Conservation (phyloP, 2,888 invertebrate species). For the Cecidostiba fungosa region DNA sequence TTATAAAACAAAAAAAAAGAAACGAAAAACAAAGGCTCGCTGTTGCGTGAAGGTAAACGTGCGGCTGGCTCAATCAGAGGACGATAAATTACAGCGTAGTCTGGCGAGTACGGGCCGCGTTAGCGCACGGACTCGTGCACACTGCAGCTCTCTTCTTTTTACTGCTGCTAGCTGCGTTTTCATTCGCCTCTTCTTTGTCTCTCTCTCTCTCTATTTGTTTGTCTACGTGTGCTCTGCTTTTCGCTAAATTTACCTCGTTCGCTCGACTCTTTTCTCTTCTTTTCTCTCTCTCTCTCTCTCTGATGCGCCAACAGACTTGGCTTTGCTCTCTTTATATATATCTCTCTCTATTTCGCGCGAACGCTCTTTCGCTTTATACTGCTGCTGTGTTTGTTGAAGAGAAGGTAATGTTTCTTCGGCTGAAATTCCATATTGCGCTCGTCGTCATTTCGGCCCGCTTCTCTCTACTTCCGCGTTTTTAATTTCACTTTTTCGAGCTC, state of each 20-base stretch:
- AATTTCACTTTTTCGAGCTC: background rate
- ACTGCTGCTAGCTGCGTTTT: constrained; percentile 11
- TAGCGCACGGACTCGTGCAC: constrained; percentile 18
- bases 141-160: background rate
- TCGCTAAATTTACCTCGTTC: constrained; percentile 58
- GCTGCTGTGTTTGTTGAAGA: background rate
- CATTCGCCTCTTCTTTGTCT: constrained; percentile 42
- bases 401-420: constrained; percentile 4
- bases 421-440: background rate
- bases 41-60: constrained; percentile 58
- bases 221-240: constrained; percentile 33
- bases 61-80: constrained; percentile 55
- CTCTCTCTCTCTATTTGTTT: constrained; percentile 47
- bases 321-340: too few species aligned
- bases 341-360: background rate
- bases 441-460: background rate
- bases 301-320: background rate
- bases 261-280: background rate
- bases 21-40: constrained; percentile 14
- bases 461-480: background rate
- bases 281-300: constrained; percentile 7
- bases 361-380: background rate
- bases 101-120: constrained; percentile 41
- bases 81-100: constrained; percentile 60
- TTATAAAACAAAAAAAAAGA: background rate